These are phyloP conservation scores for Zhuqinia jingwanae DNA, from an alignment of 2,888 invertebrate genomes.

Conservation along the genomic window DNA sequence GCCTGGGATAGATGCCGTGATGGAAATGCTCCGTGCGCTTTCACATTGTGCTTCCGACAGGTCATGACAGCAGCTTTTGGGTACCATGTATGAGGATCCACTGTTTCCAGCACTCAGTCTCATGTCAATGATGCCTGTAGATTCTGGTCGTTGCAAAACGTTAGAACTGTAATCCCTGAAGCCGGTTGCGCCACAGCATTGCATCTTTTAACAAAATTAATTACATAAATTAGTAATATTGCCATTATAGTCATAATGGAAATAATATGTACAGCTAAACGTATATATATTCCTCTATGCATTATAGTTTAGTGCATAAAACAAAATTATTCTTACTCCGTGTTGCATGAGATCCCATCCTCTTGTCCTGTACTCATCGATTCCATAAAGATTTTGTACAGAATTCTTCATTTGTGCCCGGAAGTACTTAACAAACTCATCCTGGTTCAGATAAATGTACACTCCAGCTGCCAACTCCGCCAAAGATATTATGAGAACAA, in stretches of 20 bases:
- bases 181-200: constrained; percentile 77
- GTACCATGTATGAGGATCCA: constrained; percentile 75
- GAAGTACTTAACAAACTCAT: constrained; percentile 77
- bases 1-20: constrained; percentile 72
- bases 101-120: constrained; percentile 73
- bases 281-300: no score
- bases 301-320: no score
- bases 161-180: constrained; percentile 77
- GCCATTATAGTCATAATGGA: no score
- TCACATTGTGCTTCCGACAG: constrained; percentile 72
- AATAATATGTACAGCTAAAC: no score
- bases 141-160: constrained; percentile 69
- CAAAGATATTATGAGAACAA: constrained; percentile 77
- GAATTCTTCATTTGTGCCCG: constrained; percentile 76
- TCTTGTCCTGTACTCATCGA: constrained; percentile 74
- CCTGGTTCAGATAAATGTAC: constrained; percentile 76
- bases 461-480: constrained; percentile 78
- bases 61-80: constrained; percentile 75
- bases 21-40: constrained; percentile 71
- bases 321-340: neutral
- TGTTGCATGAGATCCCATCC: constrained; percentile 78
- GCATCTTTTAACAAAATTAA: constrained; percentile 66
- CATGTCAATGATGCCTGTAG: constrained; percentile 76
- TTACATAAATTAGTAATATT: no score
- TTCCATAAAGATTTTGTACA: constrained; percentile 75